Base-by-base conservation (phyloP, 2,797 vertebrate genomes). In the Anisognathus igniventris region DNA sequence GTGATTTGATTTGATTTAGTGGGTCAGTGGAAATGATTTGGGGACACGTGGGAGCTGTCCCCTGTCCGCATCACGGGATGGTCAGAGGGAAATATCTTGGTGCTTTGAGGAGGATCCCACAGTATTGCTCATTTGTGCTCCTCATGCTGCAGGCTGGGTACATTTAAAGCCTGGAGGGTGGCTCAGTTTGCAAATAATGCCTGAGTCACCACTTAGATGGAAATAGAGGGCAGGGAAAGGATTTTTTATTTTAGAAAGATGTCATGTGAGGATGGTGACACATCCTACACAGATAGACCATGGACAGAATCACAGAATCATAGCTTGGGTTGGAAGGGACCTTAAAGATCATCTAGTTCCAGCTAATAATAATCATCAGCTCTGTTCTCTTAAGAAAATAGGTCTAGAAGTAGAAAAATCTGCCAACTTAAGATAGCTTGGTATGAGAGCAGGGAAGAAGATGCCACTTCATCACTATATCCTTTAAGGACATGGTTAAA, bases 1-100 rank as follows among this genome's bases (percentile, higher is more conserved):
- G 85, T 96, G 92, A 92, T 93, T 91, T 48, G 72, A 91, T 96
- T 96, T 88, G 72, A 91, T 95, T 96, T 88, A 62, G 72, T 58
- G 92, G 72, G 79, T 91, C 93, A 93, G 31, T 85, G 91, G 40
- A 57, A 91, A 81, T 24, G 9, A 48, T 86, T 45, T 80, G 24
- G 65, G 65, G 42, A 51, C 14, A 11, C 2, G 2, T 0, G 9
- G 30, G 72, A 82, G 12, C n/a, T 50, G 35, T 48, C 66, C 16
- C 21, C 50, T 54, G 6, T 12, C 28, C 75, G 47, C n/a, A 51
- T 30, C n/a, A 60, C 2, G 3, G 47, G 30, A 8, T 13, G 57
- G 42, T 37, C 58, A 77, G 53, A 57, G 42, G n/a, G 50, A 64
- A 57, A 61, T 14, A 1, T 7, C n/a, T 2, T 0, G 3, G 14